Conservation (phyloP, 2,797 vertebrate genomes). For the Cygnus olor region DNA sequence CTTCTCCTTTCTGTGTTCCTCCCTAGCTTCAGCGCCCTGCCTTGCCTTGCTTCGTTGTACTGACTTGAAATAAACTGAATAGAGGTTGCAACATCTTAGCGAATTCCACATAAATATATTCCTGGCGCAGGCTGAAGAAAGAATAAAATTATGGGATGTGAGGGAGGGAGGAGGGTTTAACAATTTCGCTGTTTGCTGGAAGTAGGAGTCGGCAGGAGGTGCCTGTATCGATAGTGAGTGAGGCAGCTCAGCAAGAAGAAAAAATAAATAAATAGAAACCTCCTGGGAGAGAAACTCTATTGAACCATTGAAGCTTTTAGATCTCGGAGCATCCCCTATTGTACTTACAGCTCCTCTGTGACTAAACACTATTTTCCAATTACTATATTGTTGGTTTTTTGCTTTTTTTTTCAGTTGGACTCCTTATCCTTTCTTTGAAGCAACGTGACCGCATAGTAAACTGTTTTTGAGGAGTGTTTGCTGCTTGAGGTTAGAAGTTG, state of each 20-base stretch:
- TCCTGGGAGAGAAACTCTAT: background rate
- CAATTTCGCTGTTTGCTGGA: background rate
- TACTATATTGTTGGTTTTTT: background rate
- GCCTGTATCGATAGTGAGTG: background rate
- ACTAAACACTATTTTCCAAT: slow-evolving; percentile 11
- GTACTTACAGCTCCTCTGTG: slow-evolving; percentile 27
- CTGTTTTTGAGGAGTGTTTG: slow-evolving; percentile 48
- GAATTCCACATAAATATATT: background rate
- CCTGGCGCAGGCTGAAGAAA: background rate
- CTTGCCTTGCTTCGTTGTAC: background rate
- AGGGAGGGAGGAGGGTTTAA: background rate
- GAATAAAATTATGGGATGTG: background rate
- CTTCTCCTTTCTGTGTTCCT: background rate
- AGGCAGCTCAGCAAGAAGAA: background rate
- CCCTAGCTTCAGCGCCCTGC: background rate
- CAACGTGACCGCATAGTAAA: background rate
- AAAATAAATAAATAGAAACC: background rate
- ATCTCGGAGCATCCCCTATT: background rate
- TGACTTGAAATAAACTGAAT: background rate
- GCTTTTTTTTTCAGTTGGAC: background rate
- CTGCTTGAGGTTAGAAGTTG: slow-evolving; percentile 60
- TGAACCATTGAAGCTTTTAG: background rate
- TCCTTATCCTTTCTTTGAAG: slow-evolving; percentile 30
- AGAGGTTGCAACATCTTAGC: background rate
- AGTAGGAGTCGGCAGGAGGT: background rate